A percentile compares a stretch with the other conserved stretches of the same genome.
phyloP scores from a whole-genome alignment of 2,888 invertebrate genomes.

The Coelinius sp. region DNA sequence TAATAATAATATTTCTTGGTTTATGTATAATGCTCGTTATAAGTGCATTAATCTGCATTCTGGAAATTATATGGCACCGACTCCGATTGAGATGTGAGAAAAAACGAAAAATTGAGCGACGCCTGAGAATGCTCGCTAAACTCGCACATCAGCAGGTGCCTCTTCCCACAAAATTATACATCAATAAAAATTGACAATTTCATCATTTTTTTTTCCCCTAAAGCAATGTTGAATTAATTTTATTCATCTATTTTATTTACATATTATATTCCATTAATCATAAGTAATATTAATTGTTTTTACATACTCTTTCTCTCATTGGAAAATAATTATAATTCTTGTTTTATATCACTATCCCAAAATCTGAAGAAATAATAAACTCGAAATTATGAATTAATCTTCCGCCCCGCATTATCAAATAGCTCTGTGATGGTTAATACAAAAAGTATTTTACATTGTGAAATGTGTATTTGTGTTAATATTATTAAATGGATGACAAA shows the following conservation, averaged over 20 bases:
- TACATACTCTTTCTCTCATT: slow-evolving; percentile 24
- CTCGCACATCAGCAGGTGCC: neutral
- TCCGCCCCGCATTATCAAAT: neutral
- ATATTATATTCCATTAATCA: neutral
- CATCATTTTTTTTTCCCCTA: neutral
- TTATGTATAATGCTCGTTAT: slow-evolving; percentile 46
- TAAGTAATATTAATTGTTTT: neutral
- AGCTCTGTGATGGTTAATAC: slow-evolving; percentile 1
- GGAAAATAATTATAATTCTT: neutral
- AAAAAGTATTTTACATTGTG: slow-evolving; percentile 27
- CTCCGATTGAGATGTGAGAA: slow-evolving; percentile 16
- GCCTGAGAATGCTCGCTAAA: neutral
- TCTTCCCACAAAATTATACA: no score
- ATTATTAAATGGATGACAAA: slow-evolving; percentile 27
- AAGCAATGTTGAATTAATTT: neutral
- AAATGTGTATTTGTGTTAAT: slow-evolving; percentile 35
- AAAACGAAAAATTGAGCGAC: neutral
- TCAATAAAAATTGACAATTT: no score
- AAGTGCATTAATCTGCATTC: slow-evolving; percentile 54
- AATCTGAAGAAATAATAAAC: slow-evolving; percentile 32
- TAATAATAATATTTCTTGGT: slow-evolving; percentile 47
- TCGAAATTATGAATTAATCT: neutral
- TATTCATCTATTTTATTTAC: slow-evolving; percentile 5
- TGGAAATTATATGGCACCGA: slow-evolving; percentile 54
- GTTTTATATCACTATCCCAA: slow-evolving; percentile 34